Percentiles rank a stretch among this genome's conserved stretches.
Evolutionary conservation across 2,888 invertebrate genomes (phyloP).

Genomic region (Ashinkailepas kermadecensis): DNA sequence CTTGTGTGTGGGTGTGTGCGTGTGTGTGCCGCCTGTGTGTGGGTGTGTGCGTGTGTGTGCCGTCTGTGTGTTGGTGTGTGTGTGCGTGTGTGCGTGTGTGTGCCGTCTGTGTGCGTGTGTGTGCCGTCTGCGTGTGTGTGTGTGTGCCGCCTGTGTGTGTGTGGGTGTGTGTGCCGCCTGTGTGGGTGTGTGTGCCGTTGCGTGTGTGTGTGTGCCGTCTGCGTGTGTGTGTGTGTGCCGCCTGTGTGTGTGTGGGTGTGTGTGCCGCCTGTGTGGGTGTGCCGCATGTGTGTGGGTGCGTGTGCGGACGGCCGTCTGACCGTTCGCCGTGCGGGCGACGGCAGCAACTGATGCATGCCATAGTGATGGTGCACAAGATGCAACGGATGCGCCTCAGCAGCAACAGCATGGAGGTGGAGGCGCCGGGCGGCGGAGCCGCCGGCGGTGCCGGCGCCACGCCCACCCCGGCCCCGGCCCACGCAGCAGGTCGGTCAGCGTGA

Average conservation of each 20-base stretch:
- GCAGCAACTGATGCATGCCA: conserved; percentile 47
- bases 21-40: neutral
- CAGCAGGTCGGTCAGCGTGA: conserved; percentile 1
- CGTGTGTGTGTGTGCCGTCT: neutral
- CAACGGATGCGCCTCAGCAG: conserved; percentile 41
- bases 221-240: conserved; percentile 9
- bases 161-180: neutral
- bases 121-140: neutral
- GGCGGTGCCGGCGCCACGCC: conserved; percentile 29
- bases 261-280: conserved; percentile 16
- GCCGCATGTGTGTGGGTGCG: conserved; percentile 1
- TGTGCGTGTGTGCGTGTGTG: neutral
- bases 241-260: conserved; percentile 6
- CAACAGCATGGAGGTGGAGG: conserved; percentile 40
- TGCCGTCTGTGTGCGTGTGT: neutral
- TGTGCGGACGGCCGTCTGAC: neutral
- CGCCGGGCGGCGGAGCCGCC: conserved; percentile 34
- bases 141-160: neutral
- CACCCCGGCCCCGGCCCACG: neutral
- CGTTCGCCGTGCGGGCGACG: conserved; percentile 26
- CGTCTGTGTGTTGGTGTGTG: too few relatives aligned
- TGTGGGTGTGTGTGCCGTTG: neutral
- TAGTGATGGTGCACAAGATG: conserved; percentile 47
- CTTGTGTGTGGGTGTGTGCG: neutral
- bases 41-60: neutral